Conservation (phyloP, 2,888 invertebrate species). For the Caenorhabditis uteleia region DNA sequence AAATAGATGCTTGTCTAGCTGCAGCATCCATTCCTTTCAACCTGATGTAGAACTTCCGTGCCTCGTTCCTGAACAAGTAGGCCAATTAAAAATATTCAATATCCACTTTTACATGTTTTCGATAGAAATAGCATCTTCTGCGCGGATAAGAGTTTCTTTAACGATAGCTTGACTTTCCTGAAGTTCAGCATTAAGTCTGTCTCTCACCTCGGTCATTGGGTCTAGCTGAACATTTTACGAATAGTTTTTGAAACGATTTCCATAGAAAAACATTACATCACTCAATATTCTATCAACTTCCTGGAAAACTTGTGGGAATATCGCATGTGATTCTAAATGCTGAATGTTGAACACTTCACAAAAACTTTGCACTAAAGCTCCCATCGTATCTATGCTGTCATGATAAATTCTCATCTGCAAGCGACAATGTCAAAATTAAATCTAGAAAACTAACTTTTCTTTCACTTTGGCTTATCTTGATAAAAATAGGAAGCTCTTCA, state of each 20-base stretch:
- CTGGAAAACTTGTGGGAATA: constrained; percentile 51
- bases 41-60: constrained; percentile 49
- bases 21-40: constrained; percentile 48
- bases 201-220: constrained; percentile 56
- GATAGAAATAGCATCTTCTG: constrained; percentile 60
- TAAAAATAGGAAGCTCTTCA: constrained; percentile 1
- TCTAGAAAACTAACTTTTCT: background rate
- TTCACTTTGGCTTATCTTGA: constrained; percentile 19
- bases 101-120: constrained; percentile 43
- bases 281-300: constrained; percentile 51
- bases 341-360: constrained; percentile 45
- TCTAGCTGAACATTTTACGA: constrained; percentile 54
- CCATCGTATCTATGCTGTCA: constrained; percentile 60
- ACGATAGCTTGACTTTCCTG: constrained; percentile 60
- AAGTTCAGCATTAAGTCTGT: constrained; percentile 58
- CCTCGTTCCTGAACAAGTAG: constrained; percentile 25
- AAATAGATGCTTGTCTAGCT: constrained; percentile 46
- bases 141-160: constrained; percentile 62
- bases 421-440: no score
- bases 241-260: no score
- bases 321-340: constrained; percentile 44
- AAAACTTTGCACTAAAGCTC: constrained; percentile 61
- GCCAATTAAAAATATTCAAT: background rate
- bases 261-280: constrained; percentile 38
- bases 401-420: constrained; percentile 46